Percentiles rank a stretch among this genome's conserved stretches.
Conservation (phyloP, 2,888 invertebrate species). For the Polylopha cassiicola region DNA sequence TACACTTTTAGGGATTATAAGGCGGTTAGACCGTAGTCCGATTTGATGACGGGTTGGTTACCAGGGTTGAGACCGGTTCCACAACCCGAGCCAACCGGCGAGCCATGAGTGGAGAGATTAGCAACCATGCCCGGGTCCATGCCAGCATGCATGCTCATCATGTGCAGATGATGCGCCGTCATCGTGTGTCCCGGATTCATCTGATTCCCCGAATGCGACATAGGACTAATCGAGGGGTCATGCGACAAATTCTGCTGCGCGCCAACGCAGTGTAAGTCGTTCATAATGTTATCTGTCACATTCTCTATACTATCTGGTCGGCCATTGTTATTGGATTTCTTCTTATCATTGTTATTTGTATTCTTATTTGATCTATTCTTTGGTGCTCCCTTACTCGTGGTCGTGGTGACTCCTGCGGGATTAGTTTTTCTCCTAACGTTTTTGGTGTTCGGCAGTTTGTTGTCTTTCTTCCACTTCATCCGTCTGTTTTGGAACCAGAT, state of each 20-base stretch:
- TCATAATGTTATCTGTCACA: conserved; percentile 79
- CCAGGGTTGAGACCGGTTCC: conserved; percentile 60
- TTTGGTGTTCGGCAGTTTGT: conserved; percentile 91
- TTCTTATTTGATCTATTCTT: conserved; percentile 81
- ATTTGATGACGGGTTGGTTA: conserved; percentile 83
- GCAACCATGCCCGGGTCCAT: conserved; percentile 73
- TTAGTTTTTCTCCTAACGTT: conserved; percentile 86
- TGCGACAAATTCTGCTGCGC: conserved; percentile 69
- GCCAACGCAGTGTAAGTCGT: conserved; percentile 77
- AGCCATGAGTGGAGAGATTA: conserved; percentile 71
- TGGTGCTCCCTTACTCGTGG: conserved; percentile 77
- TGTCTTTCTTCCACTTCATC: conserved; percentile 88
- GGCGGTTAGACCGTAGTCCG: conserved; percentile 92
- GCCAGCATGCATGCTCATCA: conserved; percentile 68
- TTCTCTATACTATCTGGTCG: conserved; percentile 81
- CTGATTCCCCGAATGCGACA: conserved; percentile 65
- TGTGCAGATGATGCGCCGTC: conserved; percentile 71
- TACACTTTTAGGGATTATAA: conserved; percentile 72
- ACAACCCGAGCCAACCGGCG: conserved; percentile 73
- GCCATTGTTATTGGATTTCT: conserved; percentile 72
- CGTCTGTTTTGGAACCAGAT: conserved; percentile 92
- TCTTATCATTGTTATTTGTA: conserved; percentile 74
- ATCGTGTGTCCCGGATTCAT: conserved; percentile 75
- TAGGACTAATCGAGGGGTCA: conserved; percentile 71
- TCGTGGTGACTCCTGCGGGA: conserved; percentile 82